These are phyloP conservation scores for Dromiciops gliroides DNA, from an alignment of 2,113 vertebrate species.

Conservation along the genomic window DNA sequence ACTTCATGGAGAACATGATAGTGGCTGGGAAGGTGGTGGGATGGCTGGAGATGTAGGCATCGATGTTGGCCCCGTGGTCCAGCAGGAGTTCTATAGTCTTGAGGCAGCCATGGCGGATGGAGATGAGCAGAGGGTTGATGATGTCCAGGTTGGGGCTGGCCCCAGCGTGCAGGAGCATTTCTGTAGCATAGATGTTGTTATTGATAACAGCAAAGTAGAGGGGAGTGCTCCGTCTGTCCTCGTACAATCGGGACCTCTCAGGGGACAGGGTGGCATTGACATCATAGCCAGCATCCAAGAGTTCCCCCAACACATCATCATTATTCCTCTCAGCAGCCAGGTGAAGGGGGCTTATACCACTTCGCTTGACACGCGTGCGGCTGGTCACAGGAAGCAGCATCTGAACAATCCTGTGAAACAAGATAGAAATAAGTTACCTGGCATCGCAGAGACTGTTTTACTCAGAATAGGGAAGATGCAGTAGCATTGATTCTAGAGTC, in stretches of 20 bases:
- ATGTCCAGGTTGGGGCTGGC: conserved; percentile 93
- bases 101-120: conserved; percentile 89
- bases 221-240: conserved; percentile 91
- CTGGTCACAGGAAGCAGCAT: conserved; percentile 92
- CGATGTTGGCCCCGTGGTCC: conserved; percentile 90
- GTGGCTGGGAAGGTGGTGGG: conserved; percentile 91
- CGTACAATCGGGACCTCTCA: conserved; percentile 89
- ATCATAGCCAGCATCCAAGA: conserved; percentile 91
- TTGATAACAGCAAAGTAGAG: conserved; percentile 94
- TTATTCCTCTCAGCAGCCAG: conserved; percentile 92
- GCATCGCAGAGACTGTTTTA: not conserved
- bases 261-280: conserved; percentile 90
- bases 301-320: conserved; percentile 87
- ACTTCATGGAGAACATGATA: conserved; percentile 91
- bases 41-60: conserved; percentile 87
- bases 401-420: conserved; percentile 88
- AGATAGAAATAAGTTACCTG: not conserved
- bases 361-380: conserved; percentile 86
- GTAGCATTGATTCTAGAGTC: not conserved
- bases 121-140: conserved; percentile 93
- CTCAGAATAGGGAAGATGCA: not conserved
- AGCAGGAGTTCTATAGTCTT: conserved; percentile 90
- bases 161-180: conserved; percentile 89
- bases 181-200: conserved; percentile 87
- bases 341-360: conserved; percentile 95